Percentiles rank a stretch among this genome's conserved stretches.
These are phyloP conservation scores for Temnothorax nylanderi DNA, from an alignment of 1,140 invertebrate genomes.

Conservation along the genomic window DNA sequence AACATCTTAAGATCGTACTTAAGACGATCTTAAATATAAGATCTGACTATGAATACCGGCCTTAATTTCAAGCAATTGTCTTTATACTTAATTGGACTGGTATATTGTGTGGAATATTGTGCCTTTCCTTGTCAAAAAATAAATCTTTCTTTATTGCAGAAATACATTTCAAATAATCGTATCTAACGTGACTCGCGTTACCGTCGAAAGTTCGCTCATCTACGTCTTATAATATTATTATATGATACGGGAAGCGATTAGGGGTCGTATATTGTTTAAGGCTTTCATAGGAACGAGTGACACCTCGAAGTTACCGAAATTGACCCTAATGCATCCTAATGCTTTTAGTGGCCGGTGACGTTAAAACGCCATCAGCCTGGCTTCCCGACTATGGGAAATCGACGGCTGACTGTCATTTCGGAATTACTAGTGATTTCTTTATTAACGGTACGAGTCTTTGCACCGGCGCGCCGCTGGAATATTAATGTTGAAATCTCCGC, in stretches of 20 bases:
- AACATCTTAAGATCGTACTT: too few relatives aligned
- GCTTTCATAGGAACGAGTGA: constrained; percentile 30
- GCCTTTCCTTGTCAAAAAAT: background rate
- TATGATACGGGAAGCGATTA: constrained; percentile 13
- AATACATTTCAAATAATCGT: background rate
- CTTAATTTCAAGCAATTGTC: constrained; percentile 5
- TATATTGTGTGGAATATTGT: too few relatives aligned
- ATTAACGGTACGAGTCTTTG: constrained; percentile 63
- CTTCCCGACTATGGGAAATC: constrained; percentile 28
- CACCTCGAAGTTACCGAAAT: constrained; percentile 35
- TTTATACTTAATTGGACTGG: background rate
- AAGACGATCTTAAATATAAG: too few relatives aligned
- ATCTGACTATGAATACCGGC: too few relatives aligned
- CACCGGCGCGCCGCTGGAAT: constrained; percentile 56
- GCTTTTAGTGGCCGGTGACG: background rate
- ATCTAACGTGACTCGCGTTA: constrained; percentile 6
- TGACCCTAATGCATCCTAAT: constrained; percentile 22
- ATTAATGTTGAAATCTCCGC: constrained; percentile 68
- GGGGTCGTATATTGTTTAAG: constrained; percentile 27
- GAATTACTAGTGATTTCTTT: constrained; percentile 70
- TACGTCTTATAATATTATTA: constrained; percentile 12
- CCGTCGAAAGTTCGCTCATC: background rate
- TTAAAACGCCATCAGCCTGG: constrained; percentile 23
- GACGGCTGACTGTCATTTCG: constrained; percentile 56
- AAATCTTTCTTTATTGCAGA: constrained; percentile 18